A percentile compares a stretch with the other conserved stretches of the same genome.
Conservation (phyloP, 2,888 invertebrate species). For the Pterostichus madidus region DNA sequence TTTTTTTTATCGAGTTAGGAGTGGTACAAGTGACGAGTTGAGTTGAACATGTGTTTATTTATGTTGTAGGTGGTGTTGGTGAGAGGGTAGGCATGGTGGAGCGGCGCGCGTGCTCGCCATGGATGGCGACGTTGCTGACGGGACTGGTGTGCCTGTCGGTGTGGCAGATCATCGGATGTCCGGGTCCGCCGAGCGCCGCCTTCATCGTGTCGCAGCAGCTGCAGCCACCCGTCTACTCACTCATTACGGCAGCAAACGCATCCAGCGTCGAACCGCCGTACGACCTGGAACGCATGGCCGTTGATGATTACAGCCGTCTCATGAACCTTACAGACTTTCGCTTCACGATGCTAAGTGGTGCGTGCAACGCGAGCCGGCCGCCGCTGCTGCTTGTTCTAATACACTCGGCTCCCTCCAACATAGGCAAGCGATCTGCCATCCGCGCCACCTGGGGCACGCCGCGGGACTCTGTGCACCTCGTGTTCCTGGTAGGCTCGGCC, state of each 20-base stretch:
- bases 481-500: constrained; percentile 85
- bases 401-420: constrained; percentile 85
- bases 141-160: constrained; percentile 69
- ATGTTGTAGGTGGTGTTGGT: constrained; percentile 24
- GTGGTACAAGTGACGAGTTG: neutral
- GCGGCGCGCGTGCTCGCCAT: constrained; percentile 67
- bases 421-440: constrained; percentile 83
- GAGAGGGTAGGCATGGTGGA: constrained; percentile 66
- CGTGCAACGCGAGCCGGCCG: constrained; percentile 74
- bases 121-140: constrained; percentile 68
- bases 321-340: constrained; percentile 82
- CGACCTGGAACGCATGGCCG: constrained; percentile 66
- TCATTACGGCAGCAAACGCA: constrained; percentile 52
- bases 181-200: constrained; percentile 66
- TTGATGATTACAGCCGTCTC: constrained; percentile 74
- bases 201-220: constrained; percentile 33
- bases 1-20: neutral
- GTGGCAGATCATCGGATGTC: constrained; percentile 70
- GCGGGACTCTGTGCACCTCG: constrained; percentile 79
- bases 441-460: constrained; percentile 86
- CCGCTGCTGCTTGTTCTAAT: constrained; percentile 83
- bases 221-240: constrained; percentile 38
- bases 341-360: constrained; percentile 80
- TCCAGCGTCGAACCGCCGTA: constrained; percentile 41
- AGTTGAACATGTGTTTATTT: neutral